Base-by-base conservation (phyloP, 2,888 invertebrate species). In the Tiliacea citrago region DNA sequence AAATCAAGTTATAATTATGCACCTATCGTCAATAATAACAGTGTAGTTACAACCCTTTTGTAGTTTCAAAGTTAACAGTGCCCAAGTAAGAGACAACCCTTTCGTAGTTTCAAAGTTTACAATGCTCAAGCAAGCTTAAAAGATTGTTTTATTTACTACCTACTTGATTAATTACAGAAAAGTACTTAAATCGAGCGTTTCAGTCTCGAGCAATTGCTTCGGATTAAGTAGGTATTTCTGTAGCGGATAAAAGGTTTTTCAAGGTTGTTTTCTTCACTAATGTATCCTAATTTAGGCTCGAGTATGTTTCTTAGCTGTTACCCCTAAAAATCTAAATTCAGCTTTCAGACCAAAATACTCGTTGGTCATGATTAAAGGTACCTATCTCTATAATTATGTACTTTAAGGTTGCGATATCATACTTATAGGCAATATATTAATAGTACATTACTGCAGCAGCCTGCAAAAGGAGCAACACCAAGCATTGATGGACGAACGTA, bases 231-330 rank as follows among this genome's bases (percentile, higher is more conserved):
- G 12, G 58, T 71, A 51, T 53, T 63, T 66, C 21, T 35, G 42
- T 57, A 1, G 35, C 75, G 35, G 53, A 42, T 79, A 58, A 58
- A 75, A 70, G 42, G 24, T 35, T 49, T 45, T 78, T 49, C n/a
- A 73, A 47, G 35, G 35, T 58, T 70, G 1, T 29, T 57, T 63
- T 57, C 16, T 61, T 55, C 42, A 12, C 47, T 49, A 75, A 77
- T 51, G 21, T 65, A 49, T 55, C 29, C 24, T 24, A 29, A 49
- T 49, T 47, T 58, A 39, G 35, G 29, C 35, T 29, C 18, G 13
- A 73, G 16, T 35, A 42, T 35, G 35, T 63, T 57, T 18, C 45
- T 58, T 16, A 53, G 12, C 29, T n/a, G 29, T 39, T 35, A 42
- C 6, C 3, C n/a, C 13, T 21, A n/a, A 58, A 67, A 18, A 63